These are phyloP conservation scores for Empidonax traillii DNA, from an alignment of 2,113 vertebrate species.

Conservation along the genomic window DNA sequence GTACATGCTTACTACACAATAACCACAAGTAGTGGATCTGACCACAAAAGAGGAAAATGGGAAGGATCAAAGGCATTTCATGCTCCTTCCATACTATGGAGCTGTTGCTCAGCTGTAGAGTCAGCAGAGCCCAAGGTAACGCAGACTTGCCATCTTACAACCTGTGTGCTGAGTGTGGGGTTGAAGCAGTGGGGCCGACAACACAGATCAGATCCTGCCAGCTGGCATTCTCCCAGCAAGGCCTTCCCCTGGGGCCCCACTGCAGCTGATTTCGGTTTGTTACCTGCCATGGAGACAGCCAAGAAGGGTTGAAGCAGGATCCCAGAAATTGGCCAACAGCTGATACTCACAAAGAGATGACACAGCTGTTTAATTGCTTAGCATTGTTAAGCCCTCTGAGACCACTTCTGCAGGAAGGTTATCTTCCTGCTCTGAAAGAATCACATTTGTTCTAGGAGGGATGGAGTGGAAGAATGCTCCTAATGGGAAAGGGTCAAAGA, in stretches of 20 bases:
- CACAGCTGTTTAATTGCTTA: background rate
- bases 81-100: background rate
- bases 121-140: background rate
- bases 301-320: background rate
- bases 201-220: background rate
- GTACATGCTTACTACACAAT: background rate
- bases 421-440: constrained; percentile 5
- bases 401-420: constrained; percentile 21
- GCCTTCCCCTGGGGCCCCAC: background rate
- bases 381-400: background rate
- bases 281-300: background rate
- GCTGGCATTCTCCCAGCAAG: background rate
- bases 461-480: background rate
- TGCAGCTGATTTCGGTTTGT: background rate
- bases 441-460: background rate
- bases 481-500: background rate
- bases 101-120: background rate
- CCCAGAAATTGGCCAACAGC: background rate
- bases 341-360: background rate
- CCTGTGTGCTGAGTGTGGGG: background rate
- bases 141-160: background rate
- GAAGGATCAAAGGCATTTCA: background rate
- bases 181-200: background rate
- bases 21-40: background rate
- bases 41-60: background rate